These are phyloP conservation scores for Manacus vitellinus DNA, from an alignment of 2,113 vertebrate species.

Conservation along the genomic window DNA sequence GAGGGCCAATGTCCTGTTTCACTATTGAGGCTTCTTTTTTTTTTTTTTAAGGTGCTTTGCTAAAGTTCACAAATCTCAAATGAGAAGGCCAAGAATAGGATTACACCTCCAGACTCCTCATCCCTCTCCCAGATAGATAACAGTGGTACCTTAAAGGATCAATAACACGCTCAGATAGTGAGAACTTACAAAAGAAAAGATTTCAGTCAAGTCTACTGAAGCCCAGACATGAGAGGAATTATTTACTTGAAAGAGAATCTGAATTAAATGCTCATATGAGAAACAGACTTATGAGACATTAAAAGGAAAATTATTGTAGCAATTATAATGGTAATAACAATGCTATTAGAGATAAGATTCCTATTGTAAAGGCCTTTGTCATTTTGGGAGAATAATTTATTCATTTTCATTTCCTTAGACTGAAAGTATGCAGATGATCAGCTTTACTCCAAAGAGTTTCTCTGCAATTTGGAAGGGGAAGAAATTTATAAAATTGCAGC, in stretches of 20 bases:
- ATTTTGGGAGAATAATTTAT: constrained; percentile 45
- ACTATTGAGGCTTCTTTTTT: not conserved
- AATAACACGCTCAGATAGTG: not conserved
- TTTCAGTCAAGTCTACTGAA: not conserved
- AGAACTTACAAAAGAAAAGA: not conserved
- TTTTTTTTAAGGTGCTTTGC: not conserved
- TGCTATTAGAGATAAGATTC: constrained; percentile 24
- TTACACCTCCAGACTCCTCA: not conserved
- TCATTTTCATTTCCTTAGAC: constrained; percentile 55
- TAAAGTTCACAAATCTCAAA: not conserved
- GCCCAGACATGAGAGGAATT: not conserved
- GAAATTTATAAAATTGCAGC: not conserved
- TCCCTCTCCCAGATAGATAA: not conserved
- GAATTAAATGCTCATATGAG: not conserved
- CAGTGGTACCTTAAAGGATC: not conserved
- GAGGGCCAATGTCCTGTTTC: not conserved
- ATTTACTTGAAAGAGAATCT: not conserved
- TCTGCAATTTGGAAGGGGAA: not conserved
- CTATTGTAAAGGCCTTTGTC: not conserved
- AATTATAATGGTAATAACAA: constrained; percentile 32
- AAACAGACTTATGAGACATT: not conserved
- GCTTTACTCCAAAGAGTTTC: not conserved
- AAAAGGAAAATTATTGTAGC: constrained; percentile 31
- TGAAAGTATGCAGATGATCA: not conserved
- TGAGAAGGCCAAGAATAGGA: not conserved